Conservation (phyloP, 2,797 vertebrate species). For the Spondyliosoma cantharus region DNA sequence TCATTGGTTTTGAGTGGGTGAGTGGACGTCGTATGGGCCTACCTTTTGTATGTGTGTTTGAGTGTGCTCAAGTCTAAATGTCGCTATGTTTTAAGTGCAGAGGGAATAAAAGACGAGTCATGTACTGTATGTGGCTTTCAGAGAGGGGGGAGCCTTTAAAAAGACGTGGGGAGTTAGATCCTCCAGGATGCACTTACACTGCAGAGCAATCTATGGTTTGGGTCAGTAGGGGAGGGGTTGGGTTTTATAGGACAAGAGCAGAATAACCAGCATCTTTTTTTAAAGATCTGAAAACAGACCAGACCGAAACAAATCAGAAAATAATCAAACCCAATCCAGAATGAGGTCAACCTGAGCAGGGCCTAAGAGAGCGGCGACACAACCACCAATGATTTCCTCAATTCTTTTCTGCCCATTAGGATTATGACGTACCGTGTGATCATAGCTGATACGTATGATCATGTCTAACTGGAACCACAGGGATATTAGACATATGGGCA, state of each 20-base stretch:
- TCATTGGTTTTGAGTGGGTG: conserved; percentile 59
- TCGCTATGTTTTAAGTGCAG: neutral
- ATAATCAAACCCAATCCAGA: neutral
- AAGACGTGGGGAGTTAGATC: neutral
- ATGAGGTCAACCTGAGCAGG: neutral
- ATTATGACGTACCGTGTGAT: neutral
- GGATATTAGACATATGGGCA: neutral
- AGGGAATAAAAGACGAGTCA: conserved; percentile 8
- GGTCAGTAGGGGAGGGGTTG: neutral
- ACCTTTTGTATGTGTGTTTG: conserved; percentile 14
- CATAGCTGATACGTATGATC: neutral
- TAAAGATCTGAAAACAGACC: neutral
- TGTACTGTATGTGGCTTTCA: neutral
- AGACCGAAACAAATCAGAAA: neutral
- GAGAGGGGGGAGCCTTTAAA: neutral
- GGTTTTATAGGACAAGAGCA: neutral
- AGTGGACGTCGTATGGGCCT: conserved; percentile 46
- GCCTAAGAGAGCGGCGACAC: neutral
- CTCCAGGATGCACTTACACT: conserved; percentile 4
- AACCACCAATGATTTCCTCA: neutral
- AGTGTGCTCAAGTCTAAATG: conserved; percentile 20
- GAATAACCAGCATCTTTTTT: neutral
- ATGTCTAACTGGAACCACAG: neutral
- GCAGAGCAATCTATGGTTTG: neutral
- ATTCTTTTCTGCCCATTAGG: neutral